Evolutionary conservation across 2,113 vertebrate genomes (phyloP).

Genomic region (Enhydra lutris): DNA sequence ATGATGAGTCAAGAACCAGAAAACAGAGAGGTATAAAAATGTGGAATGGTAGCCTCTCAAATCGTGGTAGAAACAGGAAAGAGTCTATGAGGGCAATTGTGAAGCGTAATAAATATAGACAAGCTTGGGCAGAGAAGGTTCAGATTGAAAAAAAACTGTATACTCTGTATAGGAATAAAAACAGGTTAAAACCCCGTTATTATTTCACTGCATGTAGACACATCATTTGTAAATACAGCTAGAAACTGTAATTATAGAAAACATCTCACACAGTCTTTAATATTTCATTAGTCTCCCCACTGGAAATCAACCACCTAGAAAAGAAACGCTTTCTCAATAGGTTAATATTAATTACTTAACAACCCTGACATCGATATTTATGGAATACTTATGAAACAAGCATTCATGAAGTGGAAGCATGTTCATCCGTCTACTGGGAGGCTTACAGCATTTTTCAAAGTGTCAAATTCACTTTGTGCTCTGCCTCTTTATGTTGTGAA

Average conservation of each 20-base stretch:
- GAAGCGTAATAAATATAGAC: background rate
- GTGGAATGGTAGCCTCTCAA: background rate
- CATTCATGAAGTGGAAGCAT: slow-evolving; percentile 46
- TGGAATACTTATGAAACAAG: slow-evolving; percentile 60
- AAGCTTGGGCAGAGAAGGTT: background rate
- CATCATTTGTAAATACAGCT: slow-evolving; percentile 63
- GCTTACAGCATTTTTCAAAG: slow-evolving; percentile 56
- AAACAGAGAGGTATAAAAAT: background rate
- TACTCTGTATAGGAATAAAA: slow-evolving; percentile 8
- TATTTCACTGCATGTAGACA: slow-evolving; percentile 47
- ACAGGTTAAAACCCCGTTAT: slow-evolving; percentile 16
- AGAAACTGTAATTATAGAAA: slow-evolving; percentile 69
- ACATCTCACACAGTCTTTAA: slow-evolving; percentile 62
- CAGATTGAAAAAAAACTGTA: background rate
- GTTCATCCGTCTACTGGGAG: slow-evolving; percentile 41
- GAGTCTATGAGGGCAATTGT: background rate
- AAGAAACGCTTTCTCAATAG: slow-evolving; percentile 65
- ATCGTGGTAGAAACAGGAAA: background rate
- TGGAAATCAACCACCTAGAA: slow-evolving; percentile 67
- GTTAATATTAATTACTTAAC: slow-evolving; percentile 70
- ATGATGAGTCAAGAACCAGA: background rate
- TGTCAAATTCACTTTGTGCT: slow-evolving; percentile 59
- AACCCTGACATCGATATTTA: slow-evolving; percentile 59
- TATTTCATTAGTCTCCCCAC: slow-evolving; percentile 72
- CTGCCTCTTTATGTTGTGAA: slow-evolving; percentile 65